Base-by-base conservation (phyloP, 2,113 vertebrate genomes). In the Emydura subglobosa region DNA sequence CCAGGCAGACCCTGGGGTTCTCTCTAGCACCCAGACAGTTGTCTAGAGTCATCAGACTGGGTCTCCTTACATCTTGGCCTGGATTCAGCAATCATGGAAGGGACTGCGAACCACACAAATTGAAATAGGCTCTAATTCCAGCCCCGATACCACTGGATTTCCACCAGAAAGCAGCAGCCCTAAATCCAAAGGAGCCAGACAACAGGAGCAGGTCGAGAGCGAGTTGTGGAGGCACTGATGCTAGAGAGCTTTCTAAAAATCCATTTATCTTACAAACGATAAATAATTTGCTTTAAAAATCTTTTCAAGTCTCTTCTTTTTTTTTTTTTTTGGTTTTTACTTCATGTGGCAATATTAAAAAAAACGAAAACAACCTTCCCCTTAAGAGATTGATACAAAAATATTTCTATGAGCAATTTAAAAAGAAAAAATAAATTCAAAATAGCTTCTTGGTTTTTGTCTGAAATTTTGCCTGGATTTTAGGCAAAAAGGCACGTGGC, bases 231-330 rank as follows among this genome's bases (percentile, higher is more conserved):
- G 74, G 27, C 13, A 12, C 22, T 22, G 42, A 78, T 10, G 31
- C 31, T 50, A 85, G 31, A 2, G 57, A 57, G 91, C 79, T 91
- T 95, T 74, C 29, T 97, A 95, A 96, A 98, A 97, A 91, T 95
- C 97, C 53, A 95, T 99, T 98, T 98, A 98, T 97, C 86, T 98
- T 98, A 98, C 97, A 98, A 98, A 98, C 51, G 98, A 99, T 99
- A 99, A 99, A 99, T 99, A 98, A 97, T 98, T 98, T 97, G 80
- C 44, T 95, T 97, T 95, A 94, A 85, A 92, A 87, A 96, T 96
- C 96, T 54, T 98, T 97, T 98, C 98, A 98, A 97, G 96, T 97
- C 97, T 98, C 90, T 76, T 88, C 78, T 11, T 27, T 12, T 27
- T 31, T 98, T 27, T 31, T 98, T 92, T 72, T 90, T 80, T 85